Evolutionary conservation across 2,797 vertebrate genomes (phyloP).

Genomic region (Rhinella marina): DNA sequence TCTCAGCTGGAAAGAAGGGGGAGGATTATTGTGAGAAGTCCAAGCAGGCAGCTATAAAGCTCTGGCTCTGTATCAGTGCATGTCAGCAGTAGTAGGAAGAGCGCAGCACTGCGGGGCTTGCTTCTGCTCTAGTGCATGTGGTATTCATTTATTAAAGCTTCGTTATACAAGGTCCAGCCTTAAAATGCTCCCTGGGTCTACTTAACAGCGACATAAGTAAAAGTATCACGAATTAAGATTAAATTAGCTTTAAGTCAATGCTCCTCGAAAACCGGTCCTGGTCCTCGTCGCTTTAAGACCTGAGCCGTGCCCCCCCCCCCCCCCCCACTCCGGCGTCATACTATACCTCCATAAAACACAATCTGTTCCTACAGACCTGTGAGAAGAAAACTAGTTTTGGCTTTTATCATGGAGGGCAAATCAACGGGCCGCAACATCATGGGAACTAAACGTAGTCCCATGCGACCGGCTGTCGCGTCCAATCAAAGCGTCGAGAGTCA

Average conservation of each 20-base stretch:
- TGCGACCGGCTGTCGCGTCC: neutral
- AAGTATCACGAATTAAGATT: conserved; percentile 53
- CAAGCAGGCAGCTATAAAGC: conserved; percentile 65
- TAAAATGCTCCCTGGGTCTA: conserved; percentile 33
- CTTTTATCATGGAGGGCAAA: neutral
- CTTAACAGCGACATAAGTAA: conserved; percentile 41
- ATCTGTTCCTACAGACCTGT: neutral
- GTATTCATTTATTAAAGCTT: conserved; percentile 76
- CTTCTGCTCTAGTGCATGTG: conserved; percentile 73
- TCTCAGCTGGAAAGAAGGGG: conserved; percentile 76
- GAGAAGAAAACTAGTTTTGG: neutral
- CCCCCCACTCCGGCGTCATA: too few species aligned
- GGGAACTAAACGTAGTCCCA: neutral
- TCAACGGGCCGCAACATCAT: conserved; percentile 3
- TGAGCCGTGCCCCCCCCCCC: neutral
- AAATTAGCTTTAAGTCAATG: conserved; percentile 41
- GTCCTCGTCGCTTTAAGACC: neutral
- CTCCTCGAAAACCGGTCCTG: conserved; percentile 3
- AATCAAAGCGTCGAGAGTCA: neutral
- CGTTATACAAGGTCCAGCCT: conserved; percentile 46
- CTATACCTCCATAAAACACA: neutral
- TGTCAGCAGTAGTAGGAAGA: conserved; percentile 67
- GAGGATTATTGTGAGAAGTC: conserved; percentile 76
- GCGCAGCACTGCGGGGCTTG: conserved; percentile 70
- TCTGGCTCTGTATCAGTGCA: conserved; percentile 69